These are phyloP conservation scores for Podarcis cretensis DNA, from an alignment of 2,113 vertebrate genomes.

Conservation along the genomic window DNA sequence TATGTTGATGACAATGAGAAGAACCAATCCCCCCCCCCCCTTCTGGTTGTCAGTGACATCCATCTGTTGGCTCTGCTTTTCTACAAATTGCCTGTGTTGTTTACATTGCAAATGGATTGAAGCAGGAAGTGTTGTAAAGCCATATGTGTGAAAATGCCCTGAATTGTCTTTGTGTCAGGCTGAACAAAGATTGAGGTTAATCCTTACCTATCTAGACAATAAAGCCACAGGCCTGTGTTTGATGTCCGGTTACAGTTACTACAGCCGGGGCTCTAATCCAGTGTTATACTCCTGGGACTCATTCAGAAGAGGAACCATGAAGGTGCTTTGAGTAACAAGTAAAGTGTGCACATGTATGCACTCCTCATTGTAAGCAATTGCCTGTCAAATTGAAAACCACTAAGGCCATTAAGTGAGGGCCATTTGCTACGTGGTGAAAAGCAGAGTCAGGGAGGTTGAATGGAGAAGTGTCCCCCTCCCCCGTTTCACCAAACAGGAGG, in stretches of 20 bases:
- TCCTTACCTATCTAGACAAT: not conserved
- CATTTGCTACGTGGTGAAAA: conserved; percentile 25
- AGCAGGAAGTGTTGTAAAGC: conserved; percentile 11
- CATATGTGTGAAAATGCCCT: conserved; percentile 12
- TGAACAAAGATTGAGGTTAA: conserved; percentile 9
- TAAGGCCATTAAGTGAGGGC: conserved; percentile 24
- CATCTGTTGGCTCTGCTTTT: not conserved
- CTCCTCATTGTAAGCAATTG: conserved; percentile 4
- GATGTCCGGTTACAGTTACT: not conserved
- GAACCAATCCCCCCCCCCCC: too few relatives aligned
- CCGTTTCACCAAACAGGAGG: not conserved
- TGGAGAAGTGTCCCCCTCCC: not conserved
- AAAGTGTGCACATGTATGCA: not conserved
- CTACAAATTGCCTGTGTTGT: not conserved
- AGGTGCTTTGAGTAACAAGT: conserved; percentile 4
- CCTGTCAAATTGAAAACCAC: conserved; percentile 9
- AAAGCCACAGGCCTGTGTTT: not conserved
- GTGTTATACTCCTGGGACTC: not conserved
- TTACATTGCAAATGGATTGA: conserved; percentile 4
- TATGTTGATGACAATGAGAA: not conserved
- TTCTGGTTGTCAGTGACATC: not conserved
- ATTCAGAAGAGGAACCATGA: conserved; percentile 8
- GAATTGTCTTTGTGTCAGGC: not conserved
- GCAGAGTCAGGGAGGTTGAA: conserved; percentile 22
- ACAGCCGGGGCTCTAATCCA: not conserved